A percentile compares a stretch with the other conserved stretches of the same genome.
Conservation (phyloP, 1,140 invertebrate species). For the Drosophila seguyi region DNA sequence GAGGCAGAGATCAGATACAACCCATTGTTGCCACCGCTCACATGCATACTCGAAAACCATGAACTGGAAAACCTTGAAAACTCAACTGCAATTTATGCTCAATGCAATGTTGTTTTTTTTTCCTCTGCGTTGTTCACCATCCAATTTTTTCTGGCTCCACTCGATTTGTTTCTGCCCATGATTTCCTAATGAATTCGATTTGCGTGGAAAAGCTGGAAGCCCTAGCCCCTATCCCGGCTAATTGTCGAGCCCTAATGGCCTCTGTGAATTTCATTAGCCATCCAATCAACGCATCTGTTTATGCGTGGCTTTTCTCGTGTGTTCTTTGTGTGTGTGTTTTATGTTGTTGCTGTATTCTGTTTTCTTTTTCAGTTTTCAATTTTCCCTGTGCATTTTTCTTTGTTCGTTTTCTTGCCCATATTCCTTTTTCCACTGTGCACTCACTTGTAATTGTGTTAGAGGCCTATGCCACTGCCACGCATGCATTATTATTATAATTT, state of each 20-base stretch:
- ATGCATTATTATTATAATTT: conserved; percentile 82
- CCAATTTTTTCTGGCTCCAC: conserved; percentile 30
- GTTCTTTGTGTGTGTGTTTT: conserved; percentile 40
- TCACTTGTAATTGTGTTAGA: conserved; percentile 78
- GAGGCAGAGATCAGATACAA: conserved; percentile 62
- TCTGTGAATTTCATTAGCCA: conserved; percentile 72
- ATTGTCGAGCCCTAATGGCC: conserved; percentile 61
- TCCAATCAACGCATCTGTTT: conserved; percentile 57
- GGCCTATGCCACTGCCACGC: conserved; percentile 74
- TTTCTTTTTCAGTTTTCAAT: conserved; percentile 19
- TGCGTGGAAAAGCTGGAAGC: conserved; percentile 45
- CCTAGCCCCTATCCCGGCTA: conserved; percentile 8
- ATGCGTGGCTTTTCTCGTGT: conserved; percentile 50
- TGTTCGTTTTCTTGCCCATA: conserved; percentile 18
- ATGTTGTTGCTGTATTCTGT: conserved; percentile 9
- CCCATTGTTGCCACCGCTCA: conserved; percentile 61
- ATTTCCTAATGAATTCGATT: conserved; percentile 42
- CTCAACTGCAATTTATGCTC: conserved; percentile 72
- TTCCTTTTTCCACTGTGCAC: conserved; percentile 34
- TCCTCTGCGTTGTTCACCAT: conserved; percentile 20
- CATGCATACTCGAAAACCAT: conserved; percentile 63
- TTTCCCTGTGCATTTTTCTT: conserved; percentile 29
- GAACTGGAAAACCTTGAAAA: conserved; percentile 84
- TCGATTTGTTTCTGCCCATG: conserved; percentile 31
- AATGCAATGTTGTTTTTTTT: conserved; percentile 61